Percentiles rank a stretch among this genome's conserved stretches.
Evolutionary conservation across 2,113 vertebrate genomes (phyloP).

Genomic region (Pseudorectes ferrugineus): DNA sequence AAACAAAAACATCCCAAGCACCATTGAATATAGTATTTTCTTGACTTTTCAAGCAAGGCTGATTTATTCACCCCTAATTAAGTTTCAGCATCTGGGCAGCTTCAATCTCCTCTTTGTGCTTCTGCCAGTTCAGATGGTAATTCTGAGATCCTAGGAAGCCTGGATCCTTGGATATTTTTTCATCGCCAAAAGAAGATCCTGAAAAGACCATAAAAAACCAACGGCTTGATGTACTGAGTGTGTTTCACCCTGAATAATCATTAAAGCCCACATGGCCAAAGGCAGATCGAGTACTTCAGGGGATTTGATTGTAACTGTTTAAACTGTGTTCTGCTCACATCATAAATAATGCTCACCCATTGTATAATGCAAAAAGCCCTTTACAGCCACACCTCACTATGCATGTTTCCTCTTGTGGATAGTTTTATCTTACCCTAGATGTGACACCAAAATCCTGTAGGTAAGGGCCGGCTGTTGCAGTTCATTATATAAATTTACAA

Average conservation of each 20-base stretch:
- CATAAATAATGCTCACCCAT: neutral
- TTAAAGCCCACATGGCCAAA: neutral
- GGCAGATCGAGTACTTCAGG: neutral
- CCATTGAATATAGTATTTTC: neutral
- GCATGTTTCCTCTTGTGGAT: neutral
- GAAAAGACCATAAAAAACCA: neutral
- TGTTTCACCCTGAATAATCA: neutral
- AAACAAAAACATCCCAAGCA: neutral
- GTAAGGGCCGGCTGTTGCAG: neutral
- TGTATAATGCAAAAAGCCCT: neutral
- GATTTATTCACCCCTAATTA: neutral
- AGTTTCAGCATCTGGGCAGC: neutral
- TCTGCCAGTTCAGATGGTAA: neutral
- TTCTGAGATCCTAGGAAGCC: neutral
- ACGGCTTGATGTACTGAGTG: neutral
- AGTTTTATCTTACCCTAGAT: neutral
- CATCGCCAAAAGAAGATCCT: neutral
- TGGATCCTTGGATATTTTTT: neutral
- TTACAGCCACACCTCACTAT: accelerated
- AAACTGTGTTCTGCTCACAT: neutral
- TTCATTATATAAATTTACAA: neutral
- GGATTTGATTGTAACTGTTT: neutral
- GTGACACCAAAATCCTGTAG: neutral
- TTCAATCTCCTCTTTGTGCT: conserved; percentile 1
- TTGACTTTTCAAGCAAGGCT: conserved; percentile 11